Base-by-base conservation (phyloP, 2,113 vertebrate genomes). In the Seriola rivoliana region DNA sequence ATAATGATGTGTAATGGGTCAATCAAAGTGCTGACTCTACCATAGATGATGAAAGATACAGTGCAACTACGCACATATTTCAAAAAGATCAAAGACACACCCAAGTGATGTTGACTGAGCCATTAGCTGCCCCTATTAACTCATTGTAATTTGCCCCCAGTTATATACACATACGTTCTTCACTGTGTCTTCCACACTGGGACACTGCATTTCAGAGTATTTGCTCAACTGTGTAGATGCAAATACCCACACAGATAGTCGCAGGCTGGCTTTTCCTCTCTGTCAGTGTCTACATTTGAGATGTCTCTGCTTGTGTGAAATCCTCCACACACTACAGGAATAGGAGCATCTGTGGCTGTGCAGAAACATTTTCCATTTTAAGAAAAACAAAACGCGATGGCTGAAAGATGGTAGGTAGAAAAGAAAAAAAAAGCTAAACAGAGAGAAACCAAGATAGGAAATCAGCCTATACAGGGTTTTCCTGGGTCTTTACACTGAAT, bases 1-100 rank as follows among this genome's bases (percentile, higher is more conserved):
- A 60, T 75, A 74, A 79, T 82, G 78, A 75, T 69, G 63, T 60
- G 42, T 73, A 90, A 90, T 80, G 52, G 64, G 46, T 71, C 64
- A 66, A 82, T 88, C 55, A 44, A 71, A 67, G 54, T 38, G 25
- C 66, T 85, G 83, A 86, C 86, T 76, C 71, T 29, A 13, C 23
- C 64, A n/a, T 11, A 21, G 42, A 74, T 82, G 78, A 85, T 80
- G 76, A 85, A 85, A 75, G 23, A 77, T 52, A 65, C 11, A 34
- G n/a, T 4, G 4, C 4, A 19, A 46, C 9, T 46, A 36, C 5
- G 25, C 58, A 64, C 40, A 75, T 68, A 78, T 63, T 78, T 82
- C n/a, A 38, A 48, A 75, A 74, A 71, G 58, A 85, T 79, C 72
- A 76, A 73, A 89, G 25, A 71, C 46, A 77, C 42, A 66, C n/a